phyloP scores from a whole-genome alignment of 2,797 vertebrate species.

The Alectoris magna region DNA sequence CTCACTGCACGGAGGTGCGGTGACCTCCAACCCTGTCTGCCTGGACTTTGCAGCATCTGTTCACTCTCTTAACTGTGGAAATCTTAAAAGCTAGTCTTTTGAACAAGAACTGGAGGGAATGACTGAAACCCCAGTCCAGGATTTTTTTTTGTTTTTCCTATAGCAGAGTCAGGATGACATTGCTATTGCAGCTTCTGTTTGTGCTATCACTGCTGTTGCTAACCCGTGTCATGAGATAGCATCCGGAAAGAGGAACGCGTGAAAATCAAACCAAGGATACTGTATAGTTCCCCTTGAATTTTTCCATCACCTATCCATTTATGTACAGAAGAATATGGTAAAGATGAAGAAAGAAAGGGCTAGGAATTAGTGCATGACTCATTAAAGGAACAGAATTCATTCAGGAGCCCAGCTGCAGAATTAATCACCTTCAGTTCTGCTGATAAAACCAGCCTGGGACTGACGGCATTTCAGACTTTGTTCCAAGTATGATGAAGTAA shows the following conservation, averaged over 20 bases:
- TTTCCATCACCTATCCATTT: neutral
- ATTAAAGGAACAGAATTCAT: constrained; percentile 33
- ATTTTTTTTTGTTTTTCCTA: neutral
- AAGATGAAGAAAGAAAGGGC: constrained; percentile 34
- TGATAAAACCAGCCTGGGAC: constrained; percentile 61
- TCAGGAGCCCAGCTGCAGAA: constrained; percentile 49
- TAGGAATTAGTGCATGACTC: constrained; percentile 46
- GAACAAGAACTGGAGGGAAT: neutral
- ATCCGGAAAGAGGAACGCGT: constrained; percentile 62
- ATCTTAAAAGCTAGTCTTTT: neutral
- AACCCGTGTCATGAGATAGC: constrained; percentile 60
- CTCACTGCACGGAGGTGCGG: neutral
- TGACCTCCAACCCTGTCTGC: neutral
- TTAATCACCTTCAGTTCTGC: constrained; percentile 53
- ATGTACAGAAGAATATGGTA: neutral
- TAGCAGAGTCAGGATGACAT: constrained; percentile 66
- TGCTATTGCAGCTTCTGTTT: constrained; percentile 68
- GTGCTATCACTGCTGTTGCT: constrained; percentile 18
- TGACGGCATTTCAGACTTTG: constrained; percentile 44
- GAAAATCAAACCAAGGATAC: constrained; percentile 54
- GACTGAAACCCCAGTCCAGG: neutral
- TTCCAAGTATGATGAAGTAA: constrained; percentile 58
- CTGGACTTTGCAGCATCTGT: neutral
- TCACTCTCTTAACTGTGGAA: neutral
- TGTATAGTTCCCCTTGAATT: constrained; percentile 46